A percentile compares a stretch with the other conserved stretches of the same genome.
Evolutionary conservation across 2,113 vertebrate genomes (phyloP).

Genomic region (Riparia riparia): DNA sequence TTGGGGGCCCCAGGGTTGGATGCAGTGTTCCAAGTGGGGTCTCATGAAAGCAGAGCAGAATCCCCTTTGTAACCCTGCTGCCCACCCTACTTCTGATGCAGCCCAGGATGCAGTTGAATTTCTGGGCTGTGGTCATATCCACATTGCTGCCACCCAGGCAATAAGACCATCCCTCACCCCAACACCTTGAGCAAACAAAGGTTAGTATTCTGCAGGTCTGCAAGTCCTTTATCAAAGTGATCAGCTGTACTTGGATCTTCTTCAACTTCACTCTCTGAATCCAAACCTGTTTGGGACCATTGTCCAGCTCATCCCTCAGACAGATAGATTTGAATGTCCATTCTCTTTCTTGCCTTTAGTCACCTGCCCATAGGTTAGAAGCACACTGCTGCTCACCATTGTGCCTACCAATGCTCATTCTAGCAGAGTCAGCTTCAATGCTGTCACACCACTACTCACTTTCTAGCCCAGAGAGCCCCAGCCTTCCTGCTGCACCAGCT

Average conservation of each 20-base stretch:
- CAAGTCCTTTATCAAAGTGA: not conserved
- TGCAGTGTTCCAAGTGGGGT: not conserved
- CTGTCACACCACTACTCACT: not conserved
- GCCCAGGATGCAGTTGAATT: not conserved
- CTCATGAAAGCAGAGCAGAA: not conserved
- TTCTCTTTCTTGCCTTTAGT: not conserved
- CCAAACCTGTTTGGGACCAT: not conserved
- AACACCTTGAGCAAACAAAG: not conserved
- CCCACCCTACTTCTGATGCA: not conserved
- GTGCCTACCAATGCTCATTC: not conserved
- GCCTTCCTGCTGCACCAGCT: not conserved
- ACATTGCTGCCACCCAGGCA: not conserved
- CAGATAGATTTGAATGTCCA: not conserved
- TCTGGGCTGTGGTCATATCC: not conserved
- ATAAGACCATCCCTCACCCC: not conserved
- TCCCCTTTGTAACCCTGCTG: accelerated
- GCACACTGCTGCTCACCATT: not conserved
- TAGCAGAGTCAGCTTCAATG: not conserved
- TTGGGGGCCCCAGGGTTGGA: accelerated
- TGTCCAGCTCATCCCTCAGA: not conserved
- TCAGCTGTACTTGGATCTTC: not conserved
- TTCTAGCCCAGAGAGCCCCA: not conserved
- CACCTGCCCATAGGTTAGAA: not conserved
- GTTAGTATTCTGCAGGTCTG: not conserved
- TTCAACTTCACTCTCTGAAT: not conserved